Conservation (phyloP, 1,140 invertebrate species). For the Brachionus paranguensis region DNA sequence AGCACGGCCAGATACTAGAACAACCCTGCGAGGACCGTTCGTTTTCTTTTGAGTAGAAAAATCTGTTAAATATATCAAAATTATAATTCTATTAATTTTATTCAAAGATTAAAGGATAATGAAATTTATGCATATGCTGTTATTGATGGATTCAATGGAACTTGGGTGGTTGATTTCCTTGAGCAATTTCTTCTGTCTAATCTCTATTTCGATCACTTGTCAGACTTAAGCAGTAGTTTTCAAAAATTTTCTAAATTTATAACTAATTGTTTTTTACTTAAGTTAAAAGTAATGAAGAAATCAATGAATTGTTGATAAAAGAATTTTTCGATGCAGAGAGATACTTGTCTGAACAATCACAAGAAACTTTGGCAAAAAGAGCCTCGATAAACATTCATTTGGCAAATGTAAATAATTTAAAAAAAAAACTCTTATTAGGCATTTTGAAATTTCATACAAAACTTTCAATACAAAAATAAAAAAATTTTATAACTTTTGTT, state of each 20-base stretch:
- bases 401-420: neutral
- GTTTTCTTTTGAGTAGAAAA: conserved; percentile 1
- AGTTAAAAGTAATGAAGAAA: neutral
- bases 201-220: conserved; percentile 28
- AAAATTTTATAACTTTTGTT: too few species aligned
- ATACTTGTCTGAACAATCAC: neutral
- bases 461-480: too few species aligned
- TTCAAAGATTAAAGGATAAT: neutral
- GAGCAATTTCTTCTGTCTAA: conserved; percentile 3
- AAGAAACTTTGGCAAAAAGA: neutral
- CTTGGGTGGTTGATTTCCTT: neutral
- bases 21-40: neutral
- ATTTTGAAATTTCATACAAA: too few species aligned
- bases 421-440: too few species aligned
- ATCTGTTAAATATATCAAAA: neutral
- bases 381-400: neutral
- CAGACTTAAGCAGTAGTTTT: neutral
- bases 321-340: neutral
- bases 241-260: neutral
- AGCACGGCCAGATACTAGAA: neutral
- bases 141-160: conserved; percentile 28
- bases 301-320: neutral
- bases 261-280: neutral
- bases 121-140: conserved; percentile 29
- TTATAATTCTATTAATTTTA: neutral